Conservation (phyloP, 2,797 vertebrate genomes). For the Tolypeutes matacus region DNA sequence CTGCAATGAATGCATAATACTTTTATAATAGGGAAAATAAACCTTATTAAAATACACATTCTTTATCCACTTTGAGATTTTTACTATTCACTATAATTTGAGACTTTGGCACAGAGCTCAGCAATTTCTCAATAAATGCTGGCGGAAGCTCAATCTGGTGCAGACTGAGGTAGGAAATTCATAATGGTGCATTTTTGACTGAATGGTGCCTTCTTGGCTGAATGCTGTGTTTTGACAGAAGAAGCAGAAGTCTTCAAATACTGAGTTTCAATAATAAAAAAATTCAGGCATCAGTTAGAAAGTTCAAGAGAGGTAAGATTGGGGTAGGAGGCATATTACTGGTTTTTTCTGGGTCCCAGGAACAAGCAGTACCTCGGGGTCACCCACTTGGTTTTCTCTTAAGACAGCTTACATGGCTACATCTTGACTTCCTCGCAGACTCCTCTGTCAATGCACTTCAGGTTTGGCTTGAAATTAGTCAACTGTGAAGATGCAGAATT, state of each 20-base stretch:
- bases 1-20: not conserved
- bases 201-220: not conserved
- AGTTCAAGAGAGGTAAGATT: not conserved
- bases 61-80: not conserved
- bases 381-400: not conserved
- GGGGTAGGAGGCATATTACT: not conserved
- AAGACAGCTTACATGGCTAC: not conserved
- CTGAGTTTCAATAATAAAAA: not conserved
- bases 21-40: not conserved
- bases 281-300: not conserved
- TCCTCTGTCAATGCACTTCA: not conserved
- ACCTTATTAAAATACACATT: not conserved
- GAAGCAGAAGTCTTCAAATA: not conserved
- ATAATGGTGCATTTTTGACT: not conserved
- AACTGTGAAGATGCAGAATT: conserved; percentile 21
- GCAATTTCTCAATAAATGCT: not conserved
- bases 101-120: not conserved
- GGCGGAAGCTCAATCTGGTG: not conserved
- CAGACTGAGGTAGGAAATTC: no score
- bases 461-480: conserved; percentile 29
- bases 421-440: not conserved
- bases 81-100: not conserved
- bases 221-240: not conserved
- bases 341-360: not conserved
- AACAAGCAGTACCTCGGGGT: fast-evolving